Evolutionary conservation across 2,888 invertebrate species (phyloP).

Genomic region (Loripinus fragilis): DNA sequence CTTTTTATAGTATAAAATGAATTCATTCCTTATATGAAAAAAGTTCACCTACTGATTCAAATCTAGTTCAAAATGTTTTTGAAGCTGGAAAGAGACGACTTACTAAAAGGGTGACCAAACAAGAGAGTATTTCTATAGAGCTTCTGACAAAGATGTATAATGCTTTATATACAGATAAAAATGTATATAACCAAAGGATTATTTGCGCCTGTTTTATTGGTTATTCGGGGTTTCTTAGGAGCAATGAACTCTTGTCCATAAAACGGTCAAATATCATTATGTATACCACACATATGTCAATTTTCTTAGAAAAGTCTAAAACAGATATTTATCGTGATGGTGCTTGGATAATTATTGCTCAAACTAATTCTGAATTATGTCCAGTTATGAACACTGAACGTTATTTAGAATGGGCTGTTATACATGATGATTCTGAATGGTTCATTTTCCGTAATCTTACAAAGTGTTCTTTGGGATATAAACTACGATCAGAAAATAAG

Average conservation of each 20-base stretch:
- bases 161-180: too few relatives aligned
- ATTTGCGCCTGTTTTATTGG: too few relatives aligned
- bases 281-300: conserved; percentile 27
- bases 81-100: neutral
- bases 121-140: neutral
- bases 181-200: too few relatives aligned
- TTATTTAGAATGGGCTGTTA: conserved; percentile 30
- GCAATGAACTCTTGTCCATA: too few relatives aligned
- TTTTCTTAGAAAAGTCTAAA: conserved; percentile 24
- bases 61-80: neutral
- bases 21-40: too few relatives aligned
- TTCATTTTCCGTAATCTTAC: conserved; percentile 12
- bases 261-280: too few relatives aligned
- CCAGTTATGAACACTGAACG: conserved; percentile 21
- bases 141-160: neutral
- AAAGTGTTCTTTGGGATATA: conserved; percentile 5
- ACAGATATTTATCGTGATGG: conserved; percentile 39
- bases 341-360: conserved; percentile 26
- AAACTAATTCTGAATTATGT: too few relatives aligned
- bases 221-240: too few relatives aligned
- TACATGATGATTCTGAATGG: too few relatives aligned
- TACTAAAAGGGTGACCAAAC: neutral
- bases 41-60: too few relatives aligned
- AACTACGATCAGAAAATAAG: conserved; percentile 8
- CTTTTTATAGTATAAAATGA: too few relatives aligned